A percentile compares a stretch with the other conserved stretches of the same genome.
phyloP scores from a whole-genome alignment of 2,797 vertebrate genomes.

The Eutrigla gurnardus region DNA sequence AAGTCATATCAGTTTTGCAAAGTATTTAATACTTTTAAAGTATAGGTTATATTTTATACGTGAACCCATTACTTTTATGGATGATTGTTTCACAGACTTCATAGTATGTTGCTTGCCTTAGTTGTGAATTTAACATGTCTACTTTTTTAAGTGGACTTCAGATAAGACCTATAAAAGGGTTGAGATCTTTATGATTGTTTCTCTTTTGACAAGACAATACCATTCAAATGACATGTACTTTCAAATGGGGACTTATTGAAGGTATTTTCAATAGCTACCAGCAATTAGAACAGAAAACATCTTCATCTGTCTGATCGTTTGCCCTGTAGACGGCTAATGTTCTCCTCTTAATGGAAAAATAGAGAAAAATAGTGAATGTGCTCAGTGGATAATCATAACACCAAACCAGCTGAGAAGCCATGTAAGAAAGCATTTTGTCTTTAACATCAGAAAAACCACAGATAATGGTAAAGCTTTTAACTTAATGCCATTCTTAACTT shows the following conservation, averaged over 20 bases:
- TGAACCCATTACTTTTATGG: not conserved
- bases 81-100: not conserved
- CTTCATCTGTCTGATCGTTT: not conserved
- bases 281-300: not conserved
- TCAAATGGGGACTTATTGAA: not conserved
- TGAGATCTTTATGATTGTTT: conserved; percentile 2
- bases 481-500: not conserved
- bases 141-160: not conserved
- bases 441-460: not conserved
- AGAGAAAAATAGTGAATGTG: not conserved
- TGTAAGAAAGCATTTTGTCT: not conserved
- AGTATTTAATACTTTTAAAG: conserved; percentile 1
- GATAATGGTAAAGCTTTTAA: not conserved
- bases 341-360: not conserved
- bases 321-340: not conserved
- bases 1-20: conserved; percentile 24
- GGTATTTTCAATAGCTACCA: not conserved
- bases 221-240: not conserved
- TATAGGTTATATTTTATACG: conserved; percentile 3
- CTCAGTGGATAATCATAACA: not conserved
- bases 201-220: not conserved
- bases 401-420: conserved; percentile 3
- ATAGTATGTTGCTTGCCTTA: not conserved
- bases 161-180: not conserved
- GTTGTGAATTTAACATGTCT: not conserved